These are phyloP conservation scores for Apoda limacodes DNA, from an alignment of 2,888 invertebrate species.

Conservation along the genomic window DNA sequence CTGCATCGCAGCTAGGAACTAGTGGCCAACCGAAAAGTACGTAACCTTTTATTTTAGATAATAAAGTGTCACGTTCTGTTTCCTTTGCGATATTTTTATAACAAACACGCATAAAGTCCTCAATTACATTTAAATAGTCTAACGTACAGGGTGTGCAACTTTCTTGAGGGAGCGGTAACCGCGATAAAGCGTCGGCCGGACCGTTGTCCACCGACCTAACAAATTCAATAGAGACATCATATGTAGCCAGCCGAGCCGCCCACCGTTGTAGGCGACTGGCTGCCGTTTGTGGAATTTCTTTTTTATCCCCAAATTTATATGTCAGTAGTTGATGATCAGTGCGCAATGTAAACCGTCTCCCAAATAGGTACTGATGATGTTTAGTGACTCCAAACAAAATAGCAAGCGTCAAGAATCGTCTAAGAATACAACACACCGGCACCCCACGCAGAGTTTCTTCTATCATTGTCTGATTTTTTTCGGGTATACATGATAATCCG, in stretches of 20 bases:
- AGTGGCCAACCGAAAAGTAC: constrained; percentile 20
- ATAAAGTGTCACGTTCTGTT: constrained; percentile 11
- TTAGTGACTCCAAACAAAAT: constrained; percentile 18
- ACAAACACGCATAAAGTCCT: constrained; percentile 10
- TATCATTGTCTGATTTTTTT: constrained; percentile 24
- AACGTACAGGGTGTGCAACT: not conserved
- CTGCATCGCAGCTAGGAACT: constrained; percentile 8
- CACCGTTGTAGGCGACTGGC: constrained; percentile 27
- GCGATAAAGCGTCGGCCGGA: constrained; percentile 19
- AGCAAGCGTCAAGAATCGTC: constrained; percentile 22
- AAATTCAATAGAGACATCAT: constrained; percentile 21
- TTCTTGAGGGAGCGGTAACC: constrained; percentile 13
- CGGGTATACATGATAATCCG: constrained; percentile 18
- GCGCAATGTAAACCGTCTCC: constrained; percentile 21
- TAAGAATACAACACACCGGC: constrained; percentile 15
- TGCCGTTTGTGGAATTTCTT: constrained; percentile 24
- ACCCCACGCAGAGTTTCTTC: constrained; percentile 17
- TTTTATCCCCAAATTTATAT: constrained; percentile 28
- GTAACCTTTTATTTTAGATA: constrained; percentile 17
- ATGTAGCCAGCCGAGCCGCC: constrained; percentile 28
- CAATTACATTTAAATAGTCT: constrained; percentile 9
- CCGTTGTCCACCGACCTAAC: constrained; percentile 15
- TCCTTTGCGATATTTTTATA: constrained; percentile 13
- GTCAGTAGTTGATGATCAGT: constrained; percentile 42
- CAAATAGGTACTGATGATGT: constrained; percentile 20